Percentiles rank a stretch among this genome's conserved stretches.
Evolutionary conservation across 1,140 invertebrate species (phyloP).

Genomic region (Procambarus virginalis): DNA sequence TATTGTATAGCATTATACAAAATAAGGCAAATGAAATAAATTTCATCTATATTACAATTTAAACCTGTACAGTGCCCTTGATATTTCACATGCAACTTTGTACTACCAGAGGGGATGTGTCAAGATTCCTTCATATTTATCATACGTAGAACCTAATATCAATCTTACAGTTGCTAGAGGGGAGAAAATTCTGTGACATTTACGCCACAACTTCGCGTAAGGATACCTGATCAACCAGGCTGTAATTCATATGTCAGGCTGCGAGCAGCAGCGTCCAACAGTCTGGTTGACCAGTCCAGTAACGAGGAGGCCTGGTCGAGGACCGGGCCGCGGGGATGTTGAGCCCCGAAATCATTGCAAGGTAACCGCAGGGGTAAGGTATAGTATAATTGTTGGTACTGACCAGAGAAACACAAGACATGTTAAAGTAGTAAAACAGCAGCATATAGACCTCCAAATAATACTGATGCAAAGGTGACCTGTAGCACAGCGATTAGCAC

Average conservation of each 20-base stretch:
- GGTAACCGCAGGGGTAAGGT: too few relatives aligned
- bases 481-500: too few relatives aligned
- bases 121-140: background rate
- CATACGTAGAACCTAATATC: background rate
- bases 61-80: slow-evolving; percentile 28
- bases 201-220: background rate
- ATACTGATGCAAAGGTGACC: background rate
- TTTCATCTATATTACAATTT: slow-evolving; percentile 5
- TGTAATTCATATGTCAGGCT: too few relatives aligned
- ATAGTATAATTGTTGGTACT: background rate
- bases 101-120: slow-evolving; percentile 11
- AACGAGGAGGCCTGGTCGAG: too few relatives aligned
- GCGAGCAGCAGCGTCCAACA: too few relatives aligned
- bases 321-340: too few relatives aligned
- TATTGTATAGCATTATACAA: background rate
- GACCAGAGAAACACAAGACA: background rate
- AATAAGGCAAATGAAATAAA: background rate
- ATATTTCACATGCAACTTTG: slow-evolving; percentile 13
- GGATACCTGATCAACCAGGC: background rate
- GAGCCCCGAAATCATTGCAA: too few relatives aligned
- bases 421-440: background rate
- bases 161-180: background rate
- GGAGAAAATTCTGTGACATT: too few relatives aligned
- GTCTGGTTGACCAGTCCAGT: too few relatives aligned
- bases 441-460: background rate